A percentile compares a stretch with the other conserved stretches of the same genome.
Conservation (phyloP, 23 tunicate genomes). For the Trididemnum clinides region DNA sequence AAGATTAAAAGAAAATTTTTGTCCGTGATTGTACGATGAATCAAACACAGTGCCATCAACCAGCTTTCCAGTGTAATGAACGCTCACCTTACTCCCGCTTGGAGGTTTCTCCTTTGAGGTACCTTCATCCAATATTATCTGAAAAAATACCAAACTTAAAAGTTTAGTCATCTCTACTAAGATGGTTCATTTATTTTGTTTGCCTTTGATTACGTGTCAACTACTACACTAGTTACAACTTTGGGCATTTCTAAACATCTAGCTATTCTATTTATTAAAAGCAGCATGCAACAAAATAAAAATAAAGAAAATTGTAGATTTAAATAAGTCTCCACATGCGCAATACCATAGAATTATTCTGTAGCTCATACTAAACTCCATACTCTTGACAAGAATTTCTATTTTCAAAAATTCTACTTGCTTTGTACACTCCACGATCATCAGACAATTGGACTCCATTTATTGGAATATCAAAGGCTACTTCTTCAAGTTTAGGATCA, state of each 20-base stretch:
- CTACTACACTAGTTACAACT: neutral
- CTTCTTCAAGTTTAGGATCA: too few species aligned
- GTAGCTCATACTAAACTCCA: too few species aligned
- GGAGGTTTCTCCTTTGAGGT: constrained; percentile 56
- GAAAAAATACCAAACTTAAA: too few species aligned
- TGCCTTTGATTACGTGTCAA: too few species aligned
- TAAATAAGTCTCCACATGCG: too few species aligned
- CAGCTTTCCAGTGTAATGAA: constrained; percentile 84
- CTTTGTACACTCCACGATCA: constrained; percentile 9
- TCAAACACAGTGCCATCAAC: constrained; percentile 83
- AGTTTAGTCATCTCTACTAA: too few species aligned
- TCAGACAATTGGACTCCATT: neutral
- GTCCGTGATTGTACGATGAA: constrained; percentile 52
- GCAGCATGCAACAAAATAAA: too few species aligned
- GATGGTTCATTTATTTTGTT: neutral
- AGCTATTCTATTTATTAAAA: neutral
- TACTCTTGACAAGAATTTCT: too few species aligned
- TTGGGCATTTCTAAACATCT: neutral
- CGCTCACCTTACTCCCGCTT: constrained; percentile 77
- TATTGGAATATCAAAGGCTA: neutral
- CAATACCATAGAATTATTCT: too few species aligned
- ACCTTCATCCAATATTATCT: constrained; percentile 59
- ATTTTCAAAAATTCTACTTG: neutral
- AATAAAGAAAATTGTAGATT: too few species aligned
- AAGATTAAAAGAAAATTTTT: constrained; percentile 69